These are phyloP conservation scores for Pseudanteris insignis DNA, from an alignment of 2,888 invertebrate genomes.

Conservation along the genomic window DNA sequence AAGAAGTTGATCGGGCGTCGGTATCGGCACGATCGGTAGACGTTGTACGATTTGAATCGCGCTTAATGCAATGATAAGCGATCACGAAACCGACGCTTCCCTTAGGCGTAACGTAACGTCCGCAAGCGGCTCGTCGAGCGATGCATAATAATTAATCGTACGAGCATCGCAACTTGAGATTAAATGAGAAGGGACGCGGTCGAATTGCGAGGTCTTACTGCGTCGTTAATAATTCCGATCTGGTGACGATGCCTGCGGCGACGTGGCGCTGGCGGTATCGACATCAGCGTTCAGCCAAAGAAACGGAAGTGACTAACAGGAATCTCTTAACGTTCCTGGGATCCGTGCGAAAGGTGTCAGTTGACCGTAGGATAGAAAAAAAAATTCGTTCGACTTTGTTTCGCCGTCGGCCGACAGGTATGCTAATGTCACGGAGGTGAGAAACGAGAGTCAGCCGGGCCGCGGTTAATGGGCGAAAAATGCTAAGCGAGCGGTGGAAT, in stretches of 20 bases:
- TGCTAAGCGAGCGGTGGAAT: constrained; percentile 26
- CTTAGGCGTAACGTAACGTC: constrained; percentile 54
- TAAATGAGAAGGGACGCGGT: constrained; percentile 48
- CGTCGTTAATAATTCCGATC: constrained; percentile 43
- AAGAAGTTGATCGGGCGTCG: constrained; percentile 36
- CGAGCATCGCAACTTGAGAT: constrained; percentile 60
- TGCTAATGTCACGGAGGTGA: constrained; percentile 30
- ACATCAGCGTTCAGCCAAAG: not conserved
- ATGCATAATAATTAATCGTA: constrained; percentile 61
- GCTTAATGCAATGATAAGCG: constrained; percentile 45
- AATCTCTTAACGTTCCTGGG: no score
- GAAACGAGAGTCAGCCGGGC: constrained; percentile 12
- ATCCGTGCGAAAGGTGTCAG: no score
- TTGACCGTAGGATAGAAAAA: no score
- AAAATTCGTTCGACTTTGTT: not conserved
- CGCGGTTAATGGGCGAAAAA: constrained; percentile 24
- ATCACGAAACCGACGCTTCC: constrained; percentile 45
- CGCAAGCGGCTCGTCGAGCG: constrained; percentile 58
- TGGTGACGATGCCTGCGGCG: no score
- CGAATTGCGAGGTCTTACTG: constrained; percentile 44
- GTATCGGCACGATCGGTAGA: constrained; percentile 40
- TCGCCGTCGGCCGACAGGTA: constrained; percentile 6
- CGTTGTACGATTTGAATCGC: constrained; percentile 43
- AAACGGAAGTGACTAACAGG: not conserved
- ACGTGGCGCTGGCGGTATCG: constrained; percentile 45